Evolutionary conservation across 1,140 invertebrate genomes (phyloP).

Genomic region (Caerostris darwini): DNA sequence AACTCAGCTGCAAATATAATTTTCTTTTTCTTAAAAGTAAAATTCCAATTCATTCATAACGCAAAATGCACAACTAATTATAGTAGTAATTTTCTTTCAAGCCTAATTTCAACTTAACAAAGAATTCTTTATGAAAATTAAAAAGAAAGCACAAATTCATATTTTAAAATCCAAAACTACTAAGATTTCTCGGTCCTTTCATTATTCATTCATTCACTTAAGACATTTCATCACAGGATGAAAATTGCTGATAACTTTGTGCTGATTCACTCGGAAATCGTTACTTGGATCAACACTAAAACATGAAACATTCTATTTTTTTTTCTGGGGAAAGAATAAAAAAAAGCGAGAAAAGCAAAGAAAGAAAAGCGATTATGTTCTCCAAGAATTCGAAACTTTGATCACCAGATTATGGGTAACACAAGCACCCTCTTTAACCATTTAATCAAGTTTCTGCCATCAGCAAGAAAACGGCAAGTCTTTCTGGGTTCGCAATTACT

Average conservation of each 20-base stretch:
- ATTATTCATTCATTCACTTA: neutral
- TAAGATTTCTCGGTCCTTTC: neutral
- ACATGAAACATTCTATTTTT: slow-evolving; percentile 34
- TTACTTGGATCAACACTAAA: neutral
- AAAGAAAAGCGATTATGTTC: neutral
- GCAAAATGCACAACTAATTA: too few relatives aligned
- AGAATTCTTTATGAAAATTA: neutral
- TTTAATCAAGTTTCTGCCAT: slow-evolving; percentile 42
- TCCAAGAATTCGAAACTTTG: slow-evolving; percentile 43
- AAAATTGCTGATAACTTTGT: neutral
- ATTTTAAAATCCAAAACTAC: too few relatives aligned
- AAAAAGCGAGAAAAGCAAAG: neutral
- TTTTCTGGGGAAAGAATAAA: neutral
- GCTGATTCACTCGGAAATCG: neutral
- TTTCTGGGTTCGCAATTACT: slow-evolving; percentile 12
- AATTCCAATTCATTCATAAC: too few relatives aligned
- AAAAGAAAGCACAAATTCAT: neutral
- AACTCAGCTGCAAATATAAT: too few relatives aligned
- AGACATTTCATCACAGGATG: neutral
- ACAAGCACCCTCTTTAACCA: slow-evolving; percentile 69
- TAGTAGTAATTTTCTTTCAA: too few relatives aligned
- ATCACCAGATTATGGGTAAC: slow-evolving; percentile 64
- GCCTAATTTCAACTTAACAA: neutral
- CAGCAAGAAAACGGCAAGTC: neutral
- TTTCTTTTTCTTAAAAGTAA: too few relatives aligned